Conservation (phyloP, 2,113 vertebrate species). For the Hyperoodon ampullatus region DNA sequence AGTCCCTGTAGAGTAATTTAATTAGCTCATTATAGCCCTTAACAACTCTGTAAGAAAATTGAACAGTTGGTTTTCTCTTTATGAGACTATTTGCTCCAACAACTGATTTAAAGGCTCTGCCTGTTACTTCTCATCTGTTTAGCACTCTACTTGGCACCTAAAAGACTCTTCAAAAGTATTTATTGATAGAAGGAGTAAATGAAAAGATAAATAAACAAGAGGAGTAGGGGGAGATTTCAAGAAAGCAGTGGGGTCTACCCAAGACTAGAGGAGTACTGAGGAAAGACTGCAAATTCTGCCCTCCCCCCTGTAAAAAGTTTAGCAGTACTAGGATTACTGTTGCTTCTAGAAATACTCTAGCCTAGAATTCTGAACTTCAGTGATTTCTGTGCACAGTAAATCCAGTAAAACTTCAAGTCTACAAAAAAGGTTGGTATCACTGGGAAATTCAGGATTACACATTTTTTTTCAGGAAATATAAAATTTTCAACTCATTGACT, state of each 20-base stretch:
- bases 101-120: background rate
- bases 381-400: background rate
- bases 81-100: background rate
- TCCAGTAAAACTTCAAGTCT: background rate
- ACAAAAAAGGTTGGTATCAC: rapidly evolving
- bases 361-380: background rate
- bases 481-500: background rate
- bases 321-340: background rate
- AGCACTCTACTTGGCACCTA: background rate
- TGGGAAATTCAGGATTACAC: background rate
- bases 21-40: background rate
- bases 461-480: background rate
- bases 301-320: background rate
- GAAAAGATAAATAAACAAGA: background rate
- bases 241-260: background rate
- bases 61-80: slow-evolving; percentile 42
- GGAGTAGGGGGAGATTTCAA: background rate
- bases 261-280: background rate
- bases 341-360: background rate
- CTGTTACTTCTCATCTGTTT: slow-evolving; percentile 33
- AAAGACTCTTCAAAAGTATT: background rate
- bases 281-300: background rate
- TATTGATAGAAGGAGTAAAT: slow-evolving; percentile 19
- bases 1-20: background rate
- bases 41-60: background rate